Evolutionary conservation across 1,140 invertebrate species (phyloP).

Genomic region (Heliconius nattereri): DNA sequence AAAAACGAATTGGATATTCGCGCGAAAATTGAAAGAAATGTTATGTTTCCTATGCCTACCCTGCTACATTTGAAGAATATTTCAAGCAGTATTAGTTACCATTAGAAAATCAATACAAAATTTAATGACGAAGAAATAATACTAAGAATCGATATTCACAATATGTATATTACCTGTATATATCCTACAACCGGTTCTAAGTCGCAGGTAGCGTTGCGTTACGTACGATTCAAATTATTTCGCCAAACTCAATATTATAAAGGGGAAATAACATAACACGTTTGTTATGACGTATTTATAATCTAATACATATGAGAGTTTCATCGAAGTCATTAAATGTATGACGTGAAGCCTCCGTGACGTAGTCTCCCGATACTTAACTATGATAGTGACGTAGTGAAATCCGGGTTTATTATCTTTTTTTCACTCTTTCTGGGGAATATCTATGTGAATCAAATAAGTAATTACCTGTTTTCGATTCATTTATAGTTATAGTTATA

Average conservation of each 20-base stretch:
- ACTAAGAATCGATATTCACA: neutral
- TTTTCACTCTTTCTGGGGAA: neutral
- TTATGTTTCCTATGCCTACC: neutral
- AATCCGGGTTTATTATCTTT: neutral
- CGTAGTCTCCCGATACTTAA: neutral
- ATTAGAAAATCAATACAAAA: too few species aligned
- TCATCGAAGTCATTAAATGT: slow-evolving; percentile 1
- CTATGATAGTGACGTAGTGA: neutral
- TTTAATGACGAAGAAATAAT: neutral
- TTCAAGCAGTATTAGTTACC: too few species aligned
- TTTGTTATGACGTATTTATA: neutral
- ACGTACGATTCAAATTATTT: neutral
- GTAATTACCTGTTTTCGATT: neutral
- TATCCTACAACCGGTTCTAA: neutral
- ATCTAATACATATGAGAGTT: neutral
- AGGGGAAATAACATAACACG: slow-evolving; percentile 6
- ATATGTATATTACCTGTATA: neutral
- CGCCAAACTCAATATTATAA: neutral
- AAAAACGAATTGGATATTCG: too few species aligned
- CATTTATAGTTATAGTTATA: too few species aligned
- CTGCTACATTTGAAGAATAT: too few species aligned
- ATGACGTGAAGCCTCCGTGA: neutral
- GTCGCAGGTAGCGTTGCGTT: neutral
- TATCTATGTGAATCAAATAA: neutral
- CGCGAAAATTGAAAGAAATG: too few species aligned